These are phyloP conservation scores for Perdita meconis DNA, from an alignment of 2,888 invertebrate species.

Conservation along the genomic window DNA sequence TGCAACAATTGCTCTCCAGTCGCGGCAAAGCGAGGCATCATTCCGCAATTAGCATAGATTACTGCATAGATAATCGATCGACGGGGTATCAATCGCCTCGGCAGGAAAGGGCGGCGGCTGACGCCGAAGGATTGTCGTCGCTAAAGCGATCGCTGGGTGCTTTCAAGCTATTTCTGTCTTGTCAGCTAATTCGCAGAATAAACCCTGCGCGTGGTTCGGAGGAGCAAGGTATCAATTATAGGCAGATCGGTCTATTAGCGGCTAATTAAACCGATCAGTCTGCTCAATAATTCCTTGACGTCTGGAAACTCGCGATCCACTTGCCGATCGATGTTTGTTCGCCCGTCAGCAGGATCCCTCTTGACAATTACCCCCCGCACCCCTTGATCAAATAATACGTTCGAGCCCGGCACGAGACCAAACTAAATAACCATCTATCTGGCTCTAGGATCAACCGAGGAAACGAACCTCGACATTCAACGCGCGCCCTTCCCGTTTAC, in stretches of 20 bases:
- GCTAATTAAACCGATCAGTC: conserved; percentile 47
- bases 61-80: background rate
- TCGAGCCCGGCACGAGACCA: background rate
- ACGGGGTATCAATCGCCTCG: background rate
- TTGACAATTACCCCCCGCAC: background rate
- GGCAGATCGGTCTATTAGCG: conserved; percentile 32
- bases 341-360: background rate
- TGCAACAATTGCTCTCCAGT: background rate
- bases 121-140: conserved; percentile 23
- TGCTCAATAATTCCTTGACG: conserved; percentile 29
- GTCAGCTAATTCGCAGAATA: conserved; percentile 29
- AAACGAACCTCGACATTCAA: background rate
- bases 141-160: background rate
- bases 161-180: conserved; percentile 22
- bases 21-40: too few relatives aligned
- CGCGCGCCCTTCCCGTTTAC: background rate
- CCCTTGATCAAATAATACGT: background rate
- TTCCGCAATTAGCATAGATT: background rate
- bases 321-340: conserved; percentile 19
- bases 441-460: background rate
- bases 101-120: background rate
- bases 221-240: conserved; percentile 42
- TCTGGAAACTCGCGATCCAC: conserved; percentile 23
- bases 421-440: background rate
- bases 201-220: conserved; percentile 26